phyloP scores from a whole-genome alignment of 2,888 invertebrate species.

The Drosophila buzzatii region DNA sequence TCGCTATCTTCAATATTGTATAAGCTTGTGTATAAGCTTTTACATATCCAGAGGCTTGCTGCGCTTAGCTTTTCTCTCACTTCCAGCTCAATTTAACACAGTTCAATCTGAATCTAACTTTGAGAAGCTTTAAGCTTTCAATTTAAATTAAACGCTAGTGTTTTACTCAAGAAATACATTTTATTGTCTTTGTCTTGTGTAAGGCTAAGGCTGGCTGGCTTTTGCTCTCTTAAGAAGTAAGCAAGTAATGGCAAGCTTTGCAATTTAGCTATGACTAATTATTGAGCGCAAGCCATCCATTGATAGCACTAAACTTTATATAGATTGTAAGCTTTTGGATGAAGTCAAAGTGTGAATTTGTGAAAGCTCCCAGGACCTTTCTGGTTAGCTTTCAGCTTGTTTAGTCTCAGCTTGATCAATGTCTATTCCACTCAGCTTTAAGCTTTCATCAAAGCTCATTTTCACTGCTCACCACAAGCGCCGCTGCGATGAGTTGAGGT shows the following conservation, averaged over 20 bases:
- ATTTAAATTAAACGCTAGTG: neutral
- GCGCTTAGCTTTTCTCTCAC: neutral
- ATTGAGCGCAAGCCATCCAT: too few species aligned
- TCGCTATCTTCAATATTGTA: too few species aligned
- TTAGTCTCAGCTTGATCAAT: neutral
- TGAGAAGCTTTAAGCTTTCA: neutral
- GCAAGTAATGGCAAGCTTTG: neutral
- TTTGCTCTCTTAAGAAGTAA: neutral
- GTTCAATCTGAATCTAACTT: neutral
- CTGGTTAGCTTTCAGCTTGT: neutral
- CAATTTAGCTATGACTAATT: neutral
- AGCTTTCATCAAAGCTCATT: neutral
- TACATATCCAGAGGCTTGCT: too few species aligned
- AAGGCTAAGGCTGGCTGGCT: neutral
- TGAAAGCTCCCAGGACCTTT: neutral
- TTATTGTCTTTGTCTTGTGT: neutral
- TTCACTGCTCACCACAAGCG: neutral
- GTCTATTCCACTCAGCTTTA: neutral
- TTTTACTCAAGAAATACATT: neutral
- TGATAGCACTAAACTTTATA: neutral
- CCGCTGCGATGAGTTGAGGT: neutral
- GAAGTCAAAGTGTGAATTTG: neutral
- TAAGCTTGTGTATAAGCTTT: too few species aligned
- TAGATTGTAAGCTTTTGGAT: neutral
- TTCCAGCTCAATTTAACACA: neutral